These are phyloP conservation scores for Aplysina aerophoba DNA, from an alignment of 37 sponge, comb jelly and placozoan genomes.

Conservation along the genomic window DNA sequence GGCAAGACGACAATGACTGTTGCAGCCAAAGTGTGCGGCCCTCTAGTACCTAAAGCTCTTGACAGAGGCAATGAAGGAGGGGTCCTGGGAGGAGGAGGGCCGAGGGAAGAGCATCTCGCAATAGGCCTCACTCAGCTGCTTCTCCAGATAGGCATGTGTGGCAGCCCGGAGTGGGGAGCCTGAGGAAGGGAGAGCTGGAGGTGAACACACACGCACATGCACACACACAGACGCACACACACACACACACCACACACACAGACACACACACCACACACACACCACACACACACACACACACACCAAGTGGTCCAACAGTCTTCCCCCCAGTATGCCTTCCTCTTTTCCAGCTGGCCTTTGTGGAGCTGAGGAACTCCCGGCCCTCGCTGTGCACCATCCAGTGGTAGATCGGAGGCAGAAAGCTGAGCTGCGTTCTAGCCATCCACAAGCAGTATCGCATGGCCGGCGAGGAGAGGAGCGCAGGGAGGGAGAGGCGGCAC, in stretches of 20 bases:
- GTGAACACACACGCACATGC: too few species aligned
- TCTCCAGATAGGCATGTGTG: background rate
- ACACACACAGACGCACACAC: too few species aligned
- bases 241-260: too few species aligned
- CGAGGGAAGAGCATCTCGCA: background rate
- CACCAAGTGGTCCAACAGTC: conserved; percentile 9
- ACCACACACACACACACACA: background rate
- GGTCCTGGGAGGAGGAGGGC: background rate
- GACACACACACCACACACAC: background rate
- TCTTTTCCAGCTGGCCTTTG: too few species aligned
- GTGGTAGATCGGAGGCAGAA: too few species aligned
- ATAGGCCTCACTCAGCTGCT: conserved; percentile 6
- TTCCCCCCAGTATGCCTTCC: background rate
- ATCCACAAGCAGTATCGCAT: background rate
- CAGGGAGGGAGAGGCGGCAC: background rate
- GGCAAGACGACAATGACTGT: too few species aligned
- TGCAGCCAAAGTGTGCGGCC: too few species aligned
- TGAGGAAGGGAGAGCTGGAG: background rate
- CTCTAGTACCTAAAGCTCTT: background rate
- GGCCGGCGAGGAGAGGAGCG: background rate
- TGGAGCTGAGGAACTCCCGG: too few species aligned
- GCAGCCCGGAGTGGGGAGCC: background rate
- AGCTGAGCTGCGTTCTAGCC: background rate
- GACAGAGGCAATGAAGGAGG: background rate
- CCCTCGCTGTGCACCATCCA: too few species aligned